These are phyloP conservation scores for Lottia scabra DNA, from an alignment of 2,888 invertebrate species.

Conservation along the genomic window DNA sequence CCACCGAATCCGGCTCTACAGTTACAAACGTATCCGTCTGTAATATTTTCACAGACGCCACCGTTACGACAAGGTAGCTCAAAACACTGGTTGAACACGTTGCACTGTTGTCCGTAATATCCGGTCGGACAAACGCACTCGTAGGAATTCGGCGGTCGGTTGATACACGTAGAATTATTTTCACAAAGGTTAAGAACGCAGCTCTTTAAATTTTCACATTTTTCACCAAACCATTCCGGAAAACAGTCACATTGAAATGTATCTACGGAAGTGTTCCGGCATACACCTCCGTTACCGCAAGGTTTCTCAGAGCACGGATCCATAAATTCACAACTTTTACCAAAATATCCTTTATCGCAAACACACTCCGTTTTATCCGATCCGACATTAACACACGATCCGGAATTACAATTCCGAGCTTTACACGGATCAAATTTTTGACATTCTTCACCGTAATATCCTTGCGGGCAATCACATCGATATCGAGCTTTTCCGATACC, in stretches of 20 bases:
- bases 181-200: conserved; percentile 51
- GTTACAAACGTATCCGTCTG: conserved; percentile 41
- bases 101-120: conserved; percentile 46
- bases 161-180: conserved; percentile 48
- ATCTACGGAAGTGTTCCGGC: conserved; percentile 30
- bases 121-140: conserved; percentile 40
- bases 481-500: conserved; percentile 37
- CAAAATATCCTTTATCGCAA: conserved; percentile 42
- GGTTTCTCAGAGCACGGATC: conserved; percentile 37
- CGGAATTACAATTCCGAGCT: conserved; percentile 26
- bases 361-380: conserved; percentile 21
- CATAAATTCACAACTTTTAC: conserved; percentile 37
- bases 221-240: conserved; percentile 48
- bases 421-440: conserved; percentile 45
- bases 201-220: conserved; percentile 51
- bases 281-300: conserved; percentile 26
- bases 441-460: conserved; percentile 52
- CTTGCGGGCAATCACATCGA: conserved; percentile 52
- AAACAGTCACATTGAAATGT: conserved; percentile 52
- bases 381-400: conserved; percentile 21
- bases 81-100: conserved; percentile 45
- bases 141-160: conserved; percentile 28
- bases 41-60: conserved; percentile 34
- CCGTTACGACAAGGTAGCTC: conserved; percentile 38
- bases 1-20: conserved; percentile 53